Base-by-base conservation (phyloP, 2,888 invertebrate species). In the Ichneumon xanthorius region DNA sequence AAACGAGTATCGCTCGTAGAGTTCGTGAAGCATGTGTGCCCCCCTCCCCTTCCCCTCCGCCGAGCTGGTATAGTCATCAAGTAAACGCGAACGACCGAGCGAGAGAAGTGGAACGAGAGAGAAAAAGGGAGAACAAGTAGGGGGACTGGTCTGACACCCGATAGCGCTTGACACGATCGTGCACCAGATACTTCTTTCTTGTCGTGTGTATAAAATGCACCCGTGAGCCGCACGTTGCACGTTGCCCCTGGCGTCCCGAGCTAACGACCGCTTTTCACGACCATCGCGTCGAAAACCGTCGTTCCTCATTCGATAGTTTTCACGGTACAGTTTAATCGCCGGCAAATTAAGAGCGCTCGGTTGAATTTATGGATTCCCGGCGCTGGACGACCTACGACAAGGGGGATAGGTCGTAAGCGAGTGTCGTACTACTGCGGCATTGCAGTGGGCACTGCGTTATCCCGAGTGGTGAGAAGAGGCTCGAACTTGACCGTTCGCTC, bases 61-160 rank as follows among this genome's bases (percentile, higher is more conserved):
- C 50, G 72, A 80, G 55, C 45, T 63, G 55, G n/a, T 61, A 73
- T 48, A 48, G 45, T 70, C 72, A 67, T 50, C 65, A 45, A 72
- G 26, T 80, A 26, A 45, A 63, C 61, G 50, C 72, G 37, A 68
- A 58, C 65, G 73, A 40, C 53, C 37, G 71, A 22, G 58, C 48
- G 75, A 84, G 58, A 30, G 33, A 70, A n/a, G 70, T 16, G 37
- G 53, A 78, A 65, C 61, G 50, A 76, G 70, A 33, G 67, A 50
- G 40, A 63, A 50, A 37, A 76, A 76, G 67, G 70, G 68, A 58
- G 26, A 68, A 68, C 55, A 71, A 80, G 61, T 11, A 50, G 45
- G 82, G 82, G 72, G 76, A 85, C 82, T 82, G 82, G 82, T 82
- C 85, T 76, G 85, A 85, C 82, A 85, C 82, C 82, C 85, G 85